Evolutionary conservation across 2,888 invertebrate genomes (phyloP), one percentile per base, ranked within the genome.

Genomic region (Listrodromus nycthemerus): DNA sequence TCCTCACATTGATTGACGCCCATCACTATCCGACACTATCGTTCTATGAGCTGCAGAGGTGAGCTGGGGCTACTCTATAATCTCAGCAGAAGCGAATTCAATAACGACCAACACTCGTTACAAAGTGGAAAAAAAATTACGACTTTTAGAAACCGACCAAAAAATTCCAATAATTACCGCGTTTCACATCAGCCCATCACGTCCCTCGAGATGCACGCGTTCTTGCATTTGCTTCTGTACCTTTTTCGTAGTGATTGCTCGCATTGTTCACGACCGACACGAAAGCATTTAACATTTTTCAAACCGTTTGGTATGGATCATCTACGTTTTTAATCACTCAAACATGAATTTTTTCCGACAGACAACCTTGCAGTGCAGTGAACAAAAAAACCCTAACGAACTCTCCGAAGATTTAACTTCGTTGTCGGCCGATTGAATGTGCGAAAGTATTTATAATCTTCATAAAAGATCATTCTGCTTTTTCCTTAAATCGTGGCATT

Each of bases 11-110:
- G 92, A 92, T 92, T 92, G 92, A 91, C 91, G 92, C 91, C 90
- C 92, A 92, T 92, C 93, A 92, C 91, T 92, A 91, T 91, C 89
- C 89, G 91, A 92, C 89, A 92, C 92, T 92, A 92, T 91, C 91
- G 89, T 92, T 92, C 91, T 92, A 91, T 92, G 90, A 92, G 90
- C 91, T 92, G 88, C 93, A 93, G 93, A 93, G 93, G 93, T 93
- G 93, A 93, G 93, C 93, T 91, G 92, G 91, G 90, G 92, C 91
- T 90, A 90, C 88, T 89, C 89, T 89, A 89, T 89, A 88, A 74
- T 89, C 88, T 87, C 87, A 86, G 85, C 86, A 86, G 91, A 90
- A 91, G 91, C 90, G 88, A 90, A 88, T 91, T 88, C 88, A 89
- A 83, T 89, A 89, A 88, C 58, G 30, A 16, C 65, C 8, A 13